Conservation (phyloP, 2,797 vertebrate species). For the Discoglossus pictus region DNA sequence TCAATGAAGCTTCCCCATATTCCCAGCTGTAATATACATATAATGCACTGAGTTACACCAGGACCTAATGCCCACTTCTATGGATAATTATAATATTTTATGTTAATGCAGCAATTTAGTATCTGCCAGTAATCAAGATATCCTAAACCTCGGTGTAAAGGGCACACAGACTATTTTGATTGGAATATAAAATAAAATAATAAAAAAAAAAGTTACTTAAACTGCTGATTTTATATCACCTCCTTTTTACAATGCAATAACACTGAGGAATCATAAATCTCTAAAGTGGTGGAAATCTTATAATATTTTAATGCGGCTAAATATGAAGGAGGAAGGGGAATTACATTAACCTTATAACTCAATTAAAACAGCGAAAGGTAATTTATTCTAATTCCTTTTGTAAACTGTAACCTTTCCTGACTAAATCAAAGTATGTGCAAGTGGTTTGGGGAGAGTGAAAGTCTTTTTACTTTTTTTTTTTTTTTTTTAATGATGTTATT, state of each 20-base stretch:
- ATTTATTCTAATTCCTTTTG: constrained; percentile 20
- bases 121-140: background rate
- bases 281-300: constrained; percentile 4
- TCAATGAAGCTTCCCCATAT: background rate
- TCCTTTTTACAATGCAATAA: constrained; percentile 4
- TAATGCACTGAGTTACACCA: too few relatives aligned
- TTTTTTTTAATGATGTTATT: background rate
- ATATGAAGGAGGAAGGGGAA: constrained; percentile 2
- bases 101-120: background rate
- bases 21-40: background rate
- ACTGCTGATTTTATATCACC: constrained; percentile 8
- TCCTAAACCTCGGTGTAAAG: constrained; percentile 2
- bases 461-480: background rate
- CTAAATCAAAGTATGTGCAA: background rate
- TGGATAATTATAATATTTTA: constrained; percentile 8
- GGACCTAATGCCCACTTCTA: too few relatives aligned
- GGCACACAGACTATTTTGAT: background rate
- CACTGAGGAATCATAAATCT: background rate
- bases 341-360: constrained; percentile 23
- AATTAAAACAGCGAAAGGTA: constrained; percentile 18
- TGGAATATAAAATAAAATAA: constrained; percentile 2
- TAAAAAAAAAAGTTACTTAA: background rate
- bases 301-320: constrained; percentile 29
- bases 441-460: constrained; percentile 9
- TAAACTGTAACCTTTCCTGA: constrained; percentile 6